These are phyloP conservation scores for Trissonchulus sp. DNA, from an alignment of 2,888 invertebrate genomes.

Conservation along the genomic window DNA sequence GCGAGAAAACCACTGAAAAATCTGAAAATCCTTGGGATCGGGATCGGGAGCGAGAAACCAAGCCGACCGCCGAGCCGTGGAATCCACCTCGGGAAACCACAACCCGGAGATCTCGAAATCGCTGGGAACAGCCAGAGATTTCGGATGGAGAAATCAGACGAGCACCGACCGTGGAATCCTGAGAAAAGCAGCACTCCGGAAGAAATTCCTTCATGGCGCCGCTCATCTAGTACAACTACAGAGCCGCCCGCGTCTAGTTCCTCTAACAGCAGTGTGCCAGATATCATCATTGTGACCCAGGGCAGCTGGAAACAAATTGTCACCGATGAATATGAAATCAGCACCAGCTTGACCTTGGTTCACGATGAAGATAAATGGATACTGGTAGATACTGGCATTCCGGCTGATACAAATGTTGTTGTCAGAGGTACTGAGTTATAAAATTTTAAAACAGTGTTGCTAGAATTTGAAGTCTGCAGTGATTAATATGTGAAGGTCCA, in stretches of 20 bases:
- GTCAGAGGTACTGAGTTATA: slow-evolving; percentile 22
- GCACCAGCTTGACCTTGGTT: slow-evolving; percentile 26
- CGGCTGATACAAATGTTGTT: slow-evolving; percentile 27
- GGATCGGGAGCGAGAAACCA: background rate
- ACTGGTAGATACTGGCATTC: slow-evolving; percentile 29
- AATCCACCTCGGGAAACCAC: background rate
- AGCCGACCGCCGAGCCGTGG: background rate
- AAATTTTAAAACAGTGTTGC: background rate
- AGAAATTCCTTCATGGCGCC: background rate
- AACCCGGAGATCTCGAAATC: background rate
- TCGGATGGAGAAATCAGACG: background rate
- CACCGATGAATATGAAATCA: slow-evolving; percentile 5
- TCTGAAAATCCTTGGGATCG: no score
- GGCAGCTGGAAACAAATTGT: background rate
- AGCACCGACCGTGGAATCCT: no score
- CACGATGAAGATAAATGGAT: slow-evolving; percentile 25
- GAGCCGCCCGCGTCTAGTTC: background rate
- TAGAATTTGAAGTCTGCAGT: background rate
- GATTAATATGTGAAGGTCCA: background rate
- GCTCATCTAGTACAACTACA: background rate
- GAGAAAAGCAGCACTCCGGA: no score
- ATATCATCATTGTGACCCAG: background rate
- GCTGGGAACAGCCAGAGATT: background rate
- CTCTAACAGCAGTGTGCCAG: background rate
- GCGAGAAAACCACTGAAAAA: no score